These are phyloP conservation scores for Musca vetustissima DNA, from an alignment of 1,140 invertebrate species.

Conservation along the genomic window DNA sequence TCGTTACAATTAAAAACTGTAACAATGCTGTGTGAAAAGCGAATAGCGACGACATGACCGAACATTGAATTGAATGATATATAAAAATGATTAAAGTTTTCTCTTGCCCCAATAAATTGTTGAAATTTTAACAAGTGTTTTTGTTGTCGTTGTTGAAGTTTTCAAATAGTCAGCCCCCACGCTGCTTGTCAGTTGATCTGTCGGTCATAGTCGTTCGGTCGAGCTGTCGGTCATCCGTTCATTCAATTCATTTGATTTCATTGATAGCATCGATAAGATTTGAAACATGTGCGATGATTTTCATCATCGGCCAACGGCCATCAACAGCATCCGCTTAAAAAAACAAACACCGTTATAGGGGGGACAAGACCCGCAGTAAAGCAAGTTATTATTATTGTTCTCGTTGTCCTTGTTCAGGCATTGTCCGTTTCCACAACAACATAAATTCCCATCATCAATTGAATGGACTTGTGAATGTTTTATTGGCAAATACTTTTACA, in stretches of 20 bases:
- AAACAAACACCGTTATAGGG: neutral
- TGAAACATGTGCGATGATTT: slow-evolving; percentile 21
- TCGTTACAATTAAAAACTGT: slow-evolving; percentile 16
- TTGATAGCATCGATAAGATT: slow-evolving; percentile 13
- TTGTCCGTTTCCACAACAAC: too few relatives aligned
- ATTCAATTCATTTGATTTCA: too few relatives aligned
- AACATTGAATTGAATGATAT: neutral
- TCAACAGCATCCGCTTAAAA: neutral
- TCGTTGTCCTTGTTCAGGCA: too few relatives aligned
- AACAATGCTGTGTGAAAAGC: neutral
- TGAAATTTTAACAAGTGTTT: slow-evolving; percentile 17
- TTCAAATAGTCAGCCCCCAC: neutral
- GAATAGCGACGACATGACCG: too few relatives aligned
- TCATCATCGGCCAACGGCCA: neutral
- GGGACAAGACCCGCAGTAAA: too few relatives aligned
- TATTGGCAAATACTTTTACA: too few relatives aligned
- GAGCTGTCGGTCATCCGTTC: neutral
- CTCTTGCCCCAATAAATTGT: neutral
- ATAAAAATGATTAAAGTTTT: slow-evolving; percentile 20
- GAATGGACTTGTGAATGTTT: too few relatives aligned
- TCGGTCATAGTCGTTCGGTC: neutral
- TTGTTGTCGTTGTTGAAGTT: neutral
- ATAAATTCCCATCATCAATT: too few relatives aligned
- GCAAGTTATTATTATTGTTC: too few relatives aligned
- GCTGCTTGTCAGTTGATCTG: neutral